phyloP scores from a whole-genome alignment of 2,113 vertebrate genomes.

The Eolophus roseicapilla region DNA sequence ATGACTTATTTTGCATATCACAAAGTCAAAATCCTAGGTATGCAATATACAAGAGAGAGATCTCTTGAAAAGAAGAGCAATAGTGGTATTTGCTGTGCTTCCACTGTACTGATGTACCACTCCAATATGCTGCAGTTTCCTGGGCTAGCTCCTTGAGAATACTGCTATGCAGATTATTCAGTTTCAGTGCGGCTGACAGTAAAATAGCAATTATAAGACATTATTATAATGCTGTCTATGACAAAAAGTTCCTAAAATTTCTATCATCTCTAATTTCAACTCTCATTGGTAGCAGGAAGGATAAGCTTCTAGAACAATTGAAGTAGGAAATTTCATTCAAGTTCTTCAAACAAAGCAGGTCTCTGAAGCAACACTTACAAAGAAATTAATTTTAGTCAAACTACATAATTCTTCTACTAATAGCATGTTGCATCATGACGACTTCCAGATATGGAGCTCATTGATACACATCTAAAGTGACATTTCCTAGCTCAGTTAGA shows the following conservation, averaged over 20 bases:
- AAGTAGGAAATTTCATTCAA: neutral
- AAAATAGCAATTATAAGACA: neutral
- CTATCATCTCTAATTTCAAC: neutral
- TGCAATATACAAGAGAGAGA: neutral
- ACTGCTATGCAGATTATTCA: neutral
- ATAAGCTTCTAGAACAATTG: neutral
- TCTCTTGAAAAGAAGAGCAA: neutral
- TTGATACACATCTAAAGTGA: neutral
- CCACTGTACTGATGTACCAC: neutral
- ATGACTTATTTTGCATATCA: neutral
- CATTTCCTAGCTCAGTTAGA: neutral
- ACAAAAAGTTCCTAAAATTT: neutral
- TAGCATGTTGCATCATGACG: neutral
- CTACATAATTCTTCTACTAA: neutral
- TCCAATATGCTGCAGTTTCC: neutral
- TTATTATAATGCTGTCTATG: neutral
- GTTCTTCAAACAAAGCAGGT: neutral
- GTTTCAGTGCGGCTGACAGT: neutral
- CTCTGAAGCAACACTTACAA: neutral
- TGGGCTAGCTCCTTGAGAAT: neutral
- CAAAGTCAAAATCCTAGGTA: neutral
- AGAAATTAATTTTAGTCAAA: neutral
- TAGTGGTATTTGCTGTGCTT: neutral
- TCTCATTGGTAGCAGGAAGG: neutral
- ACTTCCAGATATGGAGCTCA: neutral